Evolutionary conservation across 2,797 vertebrate genomes (phyloP).

Genomic region (Chromobotia macracanthus): DNA sequence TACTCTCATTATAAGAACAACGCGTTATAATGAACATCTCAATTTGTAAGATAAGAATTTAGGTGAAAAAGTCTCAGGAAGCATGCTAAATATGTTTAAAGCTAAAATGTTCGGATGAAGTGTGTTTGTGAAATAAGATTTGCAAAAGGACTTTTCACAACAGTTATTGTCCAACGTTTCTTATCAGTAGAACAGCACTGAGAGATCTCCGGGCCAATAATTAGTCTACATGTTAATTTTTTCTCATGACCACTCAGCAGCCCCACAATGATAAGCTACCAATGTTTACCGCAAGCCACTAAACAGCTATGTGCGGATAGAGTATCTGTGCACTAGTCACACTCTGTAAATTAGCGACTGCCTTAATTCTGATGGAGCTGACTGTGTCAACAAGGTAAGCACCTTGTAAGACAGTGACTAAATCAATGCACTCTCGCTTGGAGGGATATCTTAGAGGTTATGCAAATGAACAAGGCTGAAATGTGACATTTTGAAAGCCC

Average conservation of each 20-base stretch:
- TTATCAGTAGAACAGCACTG: constrained; percentile 39
- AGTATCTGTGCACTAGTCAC: constrained; percentile 66
- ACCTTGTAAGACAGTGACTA: constrained; percentile 72
- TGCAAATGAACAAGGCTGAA: constrained; percentile 77
- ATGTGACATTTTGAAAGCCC: constrained; percentile 85
- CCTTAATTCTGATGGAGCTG: constrained; percentile 72
- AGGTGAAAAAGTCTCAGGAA: neutral
- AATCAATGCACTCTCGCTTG: constrained; percentile 75
- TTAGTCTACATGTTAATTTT: constrained; percentile 47
- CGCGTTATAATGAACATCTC: no score
- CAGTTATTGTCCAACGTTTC: constrained; percentile 30
- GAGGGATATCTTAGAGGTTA: constrained; percentile 77
- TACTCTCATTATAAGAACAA: no score
- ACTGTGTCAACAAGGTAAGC: constrained; percentile 78
- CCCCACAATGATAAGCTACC: constrained; percentile 68
- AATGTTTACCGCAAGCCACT: constrained; percentile 69
- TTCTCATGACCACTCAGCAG: constrained; percentile 57
- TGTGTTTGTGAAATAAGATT: neutral
- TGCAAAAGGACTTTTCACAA: constrained; percentile 3
- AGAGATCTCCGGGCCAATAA: constrained; percentile 48
- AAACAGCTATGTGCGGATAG: constrained; percentile 60
- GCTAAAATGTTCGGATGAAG: neutral
- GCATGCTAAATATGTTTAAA: neutral
- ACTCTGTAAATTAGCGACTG: constrained; percentile 78
- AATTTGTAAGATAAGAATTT: constrained; percentile 20